A percentile compares a stretch with the other conserved stretches of the same genome.
Evolutionary conservation across 2,888 invertebrate genomes (phyloP).

Genomic region (Cephus sareptanus): DNA sequence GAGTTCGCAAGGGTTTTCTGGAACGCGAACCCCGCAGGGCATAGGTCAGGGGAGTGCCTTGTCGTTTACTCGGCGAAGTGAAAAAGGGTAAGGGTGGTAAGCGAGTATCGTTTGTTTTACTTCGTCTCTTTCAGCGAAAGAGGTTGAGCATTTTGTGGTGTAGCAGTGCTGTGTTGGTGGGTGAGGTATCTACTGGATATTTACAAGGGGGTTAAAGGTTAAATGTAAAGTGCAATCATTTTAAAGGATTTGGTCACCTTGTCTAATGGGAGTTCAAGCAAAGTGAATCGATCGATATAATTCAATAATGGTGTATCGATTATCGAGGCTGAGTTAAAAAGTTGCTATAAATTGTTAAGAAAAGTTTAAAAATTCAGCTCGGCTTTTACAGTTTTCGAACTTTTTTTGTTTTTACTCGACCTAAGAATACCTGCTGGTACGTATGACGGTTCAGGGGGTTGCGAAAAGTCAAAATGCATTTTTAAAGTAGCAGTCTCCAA

Average conservation of each 20-base stretch:
- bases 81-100: neutral
- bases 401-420: neutral
- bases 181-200: neutral
- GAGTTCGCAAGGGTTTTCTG: neutral
- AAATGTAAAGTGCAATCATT: neutral
- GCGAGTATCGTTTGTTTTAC: neutral
- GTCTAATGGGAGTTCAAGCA: neutral
- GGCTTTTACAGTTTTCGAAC: neutral
- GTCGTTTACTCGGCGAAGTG: neutral
- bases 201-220: neutral
- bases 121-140: neutral
- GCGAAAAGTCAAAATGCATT: conserved; percentile 22
- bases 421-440: neutral
- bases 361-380: neutral
- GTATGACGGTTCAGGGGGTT: neutral
- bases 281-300: neutral
- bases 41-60: neutral
- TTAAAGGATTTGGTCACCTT: neutral
- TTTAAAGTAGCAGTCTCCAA: conserved; percentile 30
- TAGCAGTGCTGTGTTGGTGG: neutral
- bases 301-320: neutral
- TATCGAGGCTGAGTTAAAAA: neutral
- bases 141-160: neutral
- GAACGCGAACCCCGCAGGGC: neutral
- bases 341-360: neutral